phyloP scores from a whole-genome alignment of 2,797 vertebrate genomes.

The Lagorchestes hirsutus region DNA sequence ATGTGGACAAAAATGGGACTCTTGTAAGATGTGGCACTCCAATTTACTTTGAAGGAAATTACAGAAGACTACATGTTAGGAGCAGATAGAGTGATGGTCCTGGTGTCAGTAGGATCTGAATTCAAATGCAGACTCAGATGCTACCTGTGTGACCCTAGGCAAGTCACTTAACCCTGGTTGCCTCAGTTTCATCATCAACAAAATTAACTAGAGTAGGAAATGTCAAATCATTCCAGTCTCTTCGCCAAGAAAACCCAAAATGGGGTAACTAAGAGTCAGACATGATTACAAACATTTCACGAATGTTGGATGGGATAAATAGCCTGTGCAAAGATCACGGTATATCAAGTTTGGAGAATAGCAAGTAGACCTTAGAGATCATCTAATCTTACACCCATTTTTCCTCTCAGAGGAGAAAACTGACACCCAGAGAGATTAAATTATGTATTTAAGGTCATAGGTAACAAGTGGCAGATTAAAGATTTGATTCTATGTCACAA shows the following conservation, averaged over 20 bases:
- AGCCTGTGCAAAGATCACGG: not conserved
- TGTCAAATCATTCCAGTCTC: not conserved
- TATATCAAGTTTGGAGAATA: not conserved
- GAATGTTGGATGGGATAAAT: not conserved
- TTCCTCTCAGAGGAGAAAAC: not conserved
- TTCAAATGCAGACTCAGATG: not conserved
- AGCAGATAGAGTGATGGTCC: not conserved
- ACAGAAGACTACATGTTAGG: not conserved
- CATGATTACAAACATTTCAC: not conserved
- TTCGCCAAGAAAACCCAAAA: not conserved
- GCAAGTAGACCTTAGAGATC: not conserved
- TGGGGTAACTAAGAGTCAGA: not conserved
- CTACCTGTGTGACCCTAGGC: not conserved
- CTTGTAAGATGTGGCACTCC: not conserved
- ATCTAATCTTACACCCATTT: not conserved
- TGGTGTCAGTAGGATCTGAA: not conserved
- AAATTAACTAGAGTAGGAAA: not conserved
- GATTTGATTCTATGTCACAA: fast-evolving
- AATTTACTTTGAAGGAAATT: not conserved
- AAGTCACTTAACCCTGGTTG: not conserved
- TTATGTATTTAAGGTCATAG: not conserved
- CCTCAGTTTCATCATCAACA: not conserved
- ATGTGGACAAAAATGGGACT: not conserved
- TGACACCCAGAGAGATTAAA: not conserved
- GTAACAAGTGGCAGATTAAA: not conserved